Evolutionary conservation across 2,113 vertebrate species (phyloP), one percentile per base, ranked within the genome.

Genomic region (Callorhinus ursinus): DNA sequence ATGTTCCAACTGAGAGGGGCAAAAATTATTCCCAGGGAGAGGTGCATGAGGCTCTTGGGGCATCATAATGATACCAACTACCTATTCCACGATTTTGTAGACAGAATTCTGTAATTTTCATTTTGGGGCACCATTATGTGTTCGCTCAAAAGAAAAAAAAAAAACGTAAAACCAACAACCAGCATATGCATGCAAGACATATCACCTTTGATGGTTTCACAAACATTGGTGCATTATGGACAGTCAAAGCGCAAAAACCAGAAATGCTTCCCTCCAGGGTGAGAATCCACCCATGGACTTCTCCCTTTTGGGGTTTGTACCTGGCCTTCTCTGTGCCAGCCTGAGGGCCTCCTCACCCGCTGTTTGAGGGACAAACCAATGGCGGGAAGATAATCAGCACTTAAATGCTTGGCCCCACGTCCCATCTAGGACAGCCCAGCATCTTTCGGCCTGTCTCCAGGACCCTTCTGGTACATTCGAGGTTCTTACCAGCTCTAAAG

Each of bases 141-240:
- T 93, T 79, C 82, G 85, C 91, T 95, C 2, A 61, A 88, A 88
- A 77, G 85, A 53, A 85, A 67, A 67, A 65, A 65, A 16, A 65
- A 13, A 53, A 53, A 65, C 46, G 7, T 26, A 84, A 14, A 63
- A 74, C 16, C 67, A 19, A 65, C 14, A 59, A 69, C 8, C 42
- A 96, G 74, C 84, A 42, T 26, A 59, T 31, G 31, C 96, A 86
- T 55, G n/a, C 81, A 94, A 67, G 92, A 65, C 49, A 46, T 36
- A 55, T 33, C 51, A 89, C 57, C 79, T 87, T 77, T 7, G 15
- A 36, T 84, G 92, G 49, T 46, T 80, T 92, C 83, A 80, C 69
- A 74, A 33, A 74, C 67, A 84, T 63, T 39, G 96, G 83, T 90
- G 90, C 21, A 71, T 19, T n/a, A 53, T 12, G 77, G 80, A 57